phyloP scores from a whole-genome alignment of 2,113 vertebrate species.

The Gallinago media region DNA sequence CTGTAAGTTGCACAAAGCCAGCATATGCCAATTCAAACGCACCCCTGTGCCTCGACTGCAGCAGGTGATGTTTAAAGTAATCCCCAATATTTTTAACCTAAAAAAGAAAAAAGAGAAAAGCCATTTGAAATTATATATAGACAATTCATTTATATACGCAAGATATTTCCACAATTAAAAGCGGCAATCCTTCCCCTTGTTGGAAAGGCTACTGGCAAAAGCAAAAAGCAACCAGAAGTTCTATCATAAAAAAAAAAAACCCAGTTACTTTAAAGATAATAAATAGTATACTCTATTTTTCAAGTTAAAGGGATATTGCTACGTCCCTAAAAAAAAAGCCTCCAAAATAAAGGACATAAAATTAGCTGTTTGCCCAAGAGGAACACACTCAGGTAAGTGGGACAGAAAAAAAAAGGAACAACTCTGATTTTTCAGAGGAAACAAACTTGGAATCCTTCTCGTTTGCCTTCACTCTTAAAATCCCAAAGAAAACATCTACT shows the following conservation, averaged over 20 bases:
- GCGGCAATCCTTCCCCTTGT: neutral
- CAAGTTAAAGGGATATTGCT: neutral
- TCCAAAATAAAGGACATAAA: neutral
- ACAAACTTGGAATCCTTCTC: neutral
- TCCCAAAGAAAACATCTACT: neutral
- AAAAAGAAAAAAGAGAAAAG: neutral
- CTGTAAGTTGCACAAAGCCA: conserved; percentile 93
- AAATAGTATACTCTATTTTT: neutral
- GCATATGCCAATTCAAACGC: conserved; percentile 97
- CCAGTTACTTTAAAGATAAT: neutral
- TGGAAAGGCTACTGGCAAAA: neutral
- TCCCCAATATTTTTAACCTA: conserved; percentile 91
- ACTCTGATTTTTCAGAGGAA: neutral
- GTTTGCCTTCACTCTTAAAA: neutral
- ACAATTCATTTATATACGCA: neutral
- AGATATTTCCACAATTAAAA: neutral
- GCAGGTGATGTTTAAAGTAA: conserved; percentile 94
- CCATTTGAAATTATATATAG: neutral
- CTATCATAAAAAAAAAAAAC: neutral
- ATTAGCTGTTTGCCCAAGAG: neutral
- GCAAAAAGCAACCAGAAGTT: neutral
- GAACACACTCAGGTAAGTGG: neutral
- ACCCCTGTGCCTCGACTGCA: conserved; percentile 95
- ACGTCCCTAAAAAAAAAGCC: neutral
- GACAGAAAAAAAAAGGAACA: neutral